Percentiles rank a stretch among this genome's conserved stretches.
Evolutionary conservation across 2,888 invertebrate species (phyloP).

Genomic region (Petrolisthes manimaculis): DNA sequence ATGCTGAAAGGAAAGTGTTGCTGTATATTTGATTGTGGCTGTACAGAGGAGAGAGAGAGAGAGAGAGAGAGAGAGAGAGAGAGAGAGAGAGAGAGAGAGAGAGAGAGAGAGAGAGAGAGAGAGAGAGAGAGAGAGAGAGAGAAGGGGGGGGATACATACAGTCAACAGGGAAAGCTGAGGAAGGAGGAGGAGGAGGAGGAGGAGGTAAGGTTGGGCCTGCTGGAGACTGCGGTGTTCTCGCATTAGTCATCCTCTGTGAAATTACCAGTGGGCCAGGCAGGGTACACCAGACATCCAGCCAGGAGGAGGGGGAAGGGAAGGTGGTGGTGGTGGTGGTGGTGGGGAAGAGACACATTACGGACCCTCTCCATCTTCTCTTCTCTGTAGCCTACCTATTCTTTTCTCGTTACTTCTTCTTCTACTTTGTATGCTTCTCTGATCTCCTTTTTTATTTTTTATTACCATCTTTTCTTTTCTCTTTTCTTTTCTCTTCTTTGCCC

Average conservation of each 20-base stretch:
- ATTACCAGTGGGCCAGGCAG: constrained; percentile 5
- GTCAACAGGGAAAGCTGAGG: background rate
- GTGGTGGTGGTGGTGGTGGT: background rate
- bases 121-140: background rate
- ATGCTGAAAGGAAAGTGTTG: too few relatives aligned
- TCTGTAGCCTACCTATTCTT: background rate
- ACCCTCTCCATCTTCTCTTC: background rate
- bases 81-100: background rate
- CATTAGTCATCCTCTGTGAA: constrained; percentile 45
- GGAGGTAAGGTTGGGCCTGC: background rate
- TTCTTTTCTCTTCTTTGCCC: background rate
- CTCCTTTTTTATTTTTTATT: background rate
- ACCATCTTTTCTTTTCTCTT: background rate
- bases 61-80: background rate
- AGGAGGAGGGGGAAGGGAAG: background rate
- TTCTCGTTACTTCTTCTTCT: background rate
- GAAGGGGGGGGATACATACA: background rate
- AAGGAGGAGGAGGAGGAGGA: background rate
- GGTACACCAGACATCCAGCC: background rate
- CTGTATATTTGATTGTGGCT: background rate
- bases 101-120: background rate
- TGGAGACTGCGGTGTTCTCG: constrained; percentile 17
- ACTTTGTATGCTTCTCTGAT: background rate
- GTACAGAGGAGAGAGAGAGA: background rate
- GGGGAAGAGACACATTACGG: background rate